phyloP scores from a whole-genome alignment of 2,888 invertebrate species.

The Diloba caeruleocephala region DNA sequence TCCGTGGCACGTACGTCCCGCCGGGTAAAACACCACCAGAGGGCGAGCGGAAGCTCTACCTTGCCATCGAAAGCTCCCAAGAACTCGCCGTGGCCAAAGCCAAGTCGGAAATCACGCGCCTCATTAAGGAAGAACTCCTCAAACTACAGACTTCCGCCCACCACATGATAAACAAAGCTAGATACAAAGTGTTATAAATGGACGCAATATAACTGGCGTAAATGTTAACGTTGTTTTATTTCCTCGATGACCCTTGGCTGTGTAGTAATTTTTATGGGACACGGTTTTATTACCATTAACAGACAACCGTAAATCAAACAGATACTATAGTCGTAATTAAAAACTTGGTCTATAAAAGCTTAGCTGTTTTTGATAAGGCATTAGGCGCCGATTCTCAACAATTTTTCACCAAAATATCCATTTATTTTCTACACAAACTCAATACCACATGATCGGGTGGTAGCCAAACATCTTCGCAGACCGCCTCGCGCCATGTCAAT shows the following conservation, averaged over 20 bases:
- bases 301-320: slow-evolving; percentile 11
- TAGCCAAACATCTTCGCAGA: no score
- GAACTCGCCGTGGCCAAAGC: slow-evolving; percentile 98
- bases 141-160: slow-evolving; percentile 96
- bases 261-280: slow-evolving; percentile 20
- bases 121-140: slow-evolving; percentile 99
- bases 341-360: slow-evolving; percentile 17
- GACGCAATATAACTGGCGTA: slow-evolving; percentile 60
- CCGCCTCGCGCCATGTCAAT: no score
- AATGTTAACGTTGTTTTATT: slow-evolving; percentile 52
- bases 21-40: slow-evolving; percentile 97
- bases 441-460: no score
- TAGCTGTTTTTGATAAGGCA: slow-evolving; percentile 20
- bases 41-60: slow-evolving; percentile 98
- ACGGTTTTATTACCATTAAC: slow-evolving; percentile 20
- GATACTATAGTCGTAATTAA: slow-evolving; percentile 14
- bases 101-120: slow-evolving; percentile 98
- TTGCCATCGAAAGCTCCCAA: slow-evolving; percentile 99
- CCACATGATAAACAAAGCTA: slow-evolving; percentile 96
- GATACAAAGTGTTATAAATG: slow-evolving; percentile 96
- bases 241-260: slow-evolving; percentile 35
- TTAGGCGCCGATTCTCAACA: no score
- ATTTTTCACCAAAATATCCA: no score
- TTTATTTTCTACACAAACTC: no score
- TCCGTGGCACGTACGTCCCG: slow-evolving; percentile 98